Percentiles rank a stretch among this genome's conserved stretches.
These are phyloP conservation scores for Crocodylus rhombifer DNA, from an alignment of 2,797 vertebrate species.

Conservation along the genomic window DNA sequence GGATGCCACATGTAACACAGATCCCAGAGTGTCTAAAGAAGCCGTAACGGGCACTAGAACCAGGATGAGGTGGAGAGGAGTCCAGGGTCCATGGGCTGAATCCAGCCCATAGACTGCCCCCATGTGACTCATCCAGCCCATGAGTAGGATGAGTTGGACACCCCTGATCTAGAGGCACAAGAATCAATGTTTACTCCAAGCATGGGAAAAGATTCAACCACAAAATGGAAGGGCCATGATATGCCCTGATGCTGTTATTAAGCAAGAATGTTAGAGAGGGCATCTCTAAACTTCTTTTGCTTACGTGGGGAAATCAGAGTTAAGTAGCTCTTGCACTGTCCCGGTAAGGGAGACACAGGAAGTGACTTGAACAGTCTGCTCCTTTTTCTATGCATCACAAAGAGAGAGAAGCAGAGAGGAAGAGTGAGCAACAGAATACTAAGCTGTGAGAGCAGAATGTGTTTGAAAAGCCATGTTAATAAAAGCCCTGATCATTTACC, in stretches of 20 bases:
- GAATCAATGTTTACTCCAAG: not conserved
- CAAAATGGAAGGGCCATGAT: not conserved
- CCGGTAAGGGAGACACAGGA: not conserved
- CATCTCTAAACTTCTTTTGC: not conserved
- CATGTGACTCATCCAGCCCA: no score
- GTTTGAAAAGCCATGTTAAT: not conserved
- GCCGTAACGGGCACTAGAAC: no score
- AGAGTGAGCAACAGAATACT: not conserved
- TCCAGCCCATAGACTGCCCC: no score
- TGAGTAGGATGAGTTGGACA: no score
- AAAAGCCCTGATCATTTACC: not conserved
- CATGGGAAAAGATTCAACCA: not conserved
- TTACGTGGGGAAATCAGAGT: not conserved
- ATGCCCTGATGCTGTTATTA: not conserved
- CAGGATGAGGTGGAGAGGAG: no score
- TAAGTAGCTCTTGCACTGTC: not conserved
- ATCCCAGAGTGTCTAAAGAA: no score
- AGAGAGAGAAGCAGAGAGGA: no score
- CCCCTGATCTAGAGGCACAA: not conserved
- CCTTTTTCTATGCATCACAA: not conserved
- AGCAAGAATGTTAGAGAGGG: not conserved
- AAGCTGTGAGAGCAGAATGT: fast-evolving
- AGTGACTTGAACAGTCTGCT: not conserved
- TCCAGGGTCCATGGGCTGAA: no score
- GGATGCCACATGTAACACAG: no score